Evolutionary conservation across 2,113 vertebrate genomes (phyloP), one percentile per base, ranked within the genome.

Genomic region (Aepyceros melampus): DNA sequence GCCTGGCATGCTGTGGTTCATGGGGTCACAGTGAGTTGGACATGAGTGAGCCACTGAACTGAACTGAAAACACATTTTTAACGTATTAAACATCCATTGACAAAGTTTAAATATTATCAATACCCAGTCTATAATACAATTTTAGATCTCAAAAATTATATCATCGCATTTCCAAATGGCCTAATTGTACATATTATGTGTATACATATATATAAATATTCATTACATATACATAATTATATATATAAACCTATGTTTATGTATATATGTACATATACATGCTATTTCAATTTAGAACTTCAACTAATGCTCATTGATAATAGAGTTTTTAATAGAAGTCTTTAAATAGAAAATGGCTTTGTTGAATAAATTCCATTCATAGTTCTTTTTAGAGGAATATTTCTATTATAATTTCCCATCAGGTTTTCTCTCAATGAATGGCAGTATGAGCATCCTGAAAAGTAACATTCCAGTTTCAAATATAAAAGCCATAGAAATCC

Each of bases 211-310:
- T 71, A 23, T 40, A 40, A 36, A 36, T 43, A 74, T 74, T 29
- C 7, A 43, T 83, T 71, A 58, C 11, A 76, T 12, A 49, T 23
- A 67, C 7, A 87, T 40, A 51, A 31, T 71, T 47, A 15, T 40
- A 25, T 31, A 82, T 25, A 31, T 62, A 43, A 19, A 43, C 27
- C 16, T 33, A 33, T 81, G 29, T 49, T 29, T 79, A 33, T 33
- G 15, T 19, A 31, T 33, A 76, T 27, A 21, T 76, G 23, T 51
- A 84, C 15, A 45, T 12, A 76, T 27, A 6, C n/a, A 88, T 60
- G n/a, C 4, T 55, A 74, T 83, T 92, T 94, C 45, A 88, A 16
- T 62, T 92, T 29, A 89, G 27, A 95, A 78, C 56, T 84, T 97
- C 33, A 89, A 89, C 78, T 92, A 92, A 78, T 78, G 31, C 1